Evolutionary conservation across 2,797 vertebrate species (phyloP).

Genomic region (Schizopygopsis malacanthus): DNA sequence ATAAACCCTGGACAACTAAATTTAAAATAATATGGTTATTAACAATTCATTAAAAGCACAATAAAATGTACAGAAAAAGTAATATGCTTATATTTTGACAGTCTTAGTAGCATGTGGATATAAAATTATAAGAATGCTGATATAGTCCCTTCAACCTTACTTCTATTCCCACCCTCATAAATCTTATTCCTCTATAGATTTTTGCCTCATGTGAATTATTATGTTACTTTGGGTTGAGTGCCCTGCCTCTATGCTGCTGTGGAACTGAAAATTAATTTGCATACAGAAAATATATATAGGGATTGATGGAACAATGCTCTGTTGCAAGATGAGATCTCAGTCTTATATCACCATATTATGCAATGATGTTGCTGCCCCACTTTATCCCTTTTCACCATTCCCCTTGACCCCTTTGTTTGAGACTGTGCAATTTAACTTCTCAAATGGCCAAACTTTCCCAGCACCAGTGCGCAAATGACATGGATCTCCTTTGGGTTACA

Average conservation of each 20-base stretch:
- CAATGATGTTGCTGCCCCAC: neutral
- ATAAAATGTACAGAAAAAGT: neutral
- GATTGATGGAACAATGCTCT: neutral
- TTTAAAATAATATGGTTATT: neutral
- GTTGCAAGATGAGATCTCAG: neutral
- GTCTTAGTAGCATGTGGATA: no score
- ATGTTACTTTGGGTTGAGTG: neutral
- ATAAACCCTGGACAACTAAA: neutral
- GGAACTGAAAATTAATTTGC: neutral
- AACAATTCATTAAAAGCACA: neutral
- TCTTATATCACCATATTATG: neutral
- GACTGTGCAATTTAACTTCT: slow-evolving; percentile 19
- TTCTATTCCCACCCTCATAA: neutral
- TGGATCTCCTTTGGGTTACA: neutral
- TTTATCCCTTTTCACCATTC: neutral
- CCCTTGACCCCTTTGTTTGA: neutral
- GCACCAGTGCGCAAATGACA: neutral
- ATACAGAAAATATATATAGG: neutral
- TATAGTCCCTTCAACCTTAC: neutral
- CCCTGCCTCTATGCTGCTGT: neutral
- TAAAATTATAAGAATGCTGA: neutral
- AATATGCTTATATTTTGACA: neutral
- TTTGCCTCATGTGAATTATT: neutral
- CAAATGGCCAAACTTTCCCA: neutral
- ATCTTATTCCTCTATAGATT: neutral